phyloP scores from a whole-genome alignment of 2,113 vertebrate species.

The Chascanopsetta lugubris region DNA sequence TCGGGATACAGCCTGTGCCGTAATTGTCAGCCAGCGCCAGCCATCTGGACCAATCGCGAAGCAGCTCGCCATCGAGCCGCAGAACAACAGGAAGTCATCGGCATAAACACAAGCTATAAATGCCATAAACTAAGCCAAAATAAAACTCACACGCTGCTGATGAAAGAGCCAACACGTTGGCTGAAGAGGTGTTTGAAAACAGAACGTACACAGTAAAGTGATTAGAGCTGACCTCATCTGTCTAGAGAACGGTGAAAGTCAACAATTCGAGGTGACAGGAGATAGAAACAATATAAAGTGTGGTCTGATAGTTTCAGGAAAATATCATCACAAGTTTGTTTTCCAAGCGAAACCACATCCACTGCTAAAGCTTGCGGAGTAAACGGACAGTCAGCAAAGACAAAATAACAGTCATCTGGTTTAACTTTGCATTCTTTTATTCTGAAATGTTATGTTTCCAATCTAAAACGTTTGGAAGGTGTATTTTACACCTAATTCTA shows the following conservation, averaged over 20 bases:
- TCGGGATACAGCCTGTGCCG: slow-evolving; percentile 29
- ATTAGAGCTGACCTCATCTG: slow-evolving; percentile 53
- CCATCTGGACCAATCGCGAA: slow-evolving; percentile 54
- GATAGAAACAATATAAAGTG: slow-evolving; percentile 12
- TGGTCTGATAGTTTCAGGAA: slow-evolving; percentile 20
- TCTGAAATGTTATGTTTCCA: slow-evolving; percentile 21
- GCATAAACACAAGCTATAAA: slow-evolving; percentile 71
- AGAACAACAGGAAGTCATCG: slow-evolving; percentile 65
- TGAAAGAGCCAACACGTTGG: slow-evolving; percentile 56
- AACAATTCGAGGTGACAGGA: slow-evolving; percentile 55
- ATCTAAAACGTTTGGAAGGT: slow-evolving; percentile 1
- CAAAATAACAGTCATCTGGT: slow-evolving; percentile 26
- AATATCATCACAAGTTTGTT: slow-evolving; percentile 20
- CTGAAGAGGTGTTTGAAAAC: slow-evolving; percentile 60
- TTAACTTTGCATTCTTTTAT: slow-evolving; percentile 36
- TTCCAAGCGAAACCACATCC: slow-evolving; percentile 27
- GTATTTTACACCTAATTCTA: background rate
- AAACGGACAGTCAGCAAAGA: slow-evolving; percentile 2
- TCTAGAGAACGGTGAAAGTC: slow-evolving; percentile 36
- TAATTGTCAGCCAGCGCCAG: slow-evolving; percentile 27
- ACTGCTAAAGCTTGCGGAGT: slow-evolving; percentile 4
- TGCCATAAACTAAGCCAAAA: slow-evolving; percentile 63
- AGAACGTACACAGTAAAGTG: slow-evolving; percentile 52
- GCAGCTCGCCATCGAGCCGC: slow-evolving; percentile 29
- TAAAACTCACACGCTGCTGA: slow-evolving; percentile 59